Conservation (phyloP, 2,113 vertebrate species). For the Progne subis region DNA sequence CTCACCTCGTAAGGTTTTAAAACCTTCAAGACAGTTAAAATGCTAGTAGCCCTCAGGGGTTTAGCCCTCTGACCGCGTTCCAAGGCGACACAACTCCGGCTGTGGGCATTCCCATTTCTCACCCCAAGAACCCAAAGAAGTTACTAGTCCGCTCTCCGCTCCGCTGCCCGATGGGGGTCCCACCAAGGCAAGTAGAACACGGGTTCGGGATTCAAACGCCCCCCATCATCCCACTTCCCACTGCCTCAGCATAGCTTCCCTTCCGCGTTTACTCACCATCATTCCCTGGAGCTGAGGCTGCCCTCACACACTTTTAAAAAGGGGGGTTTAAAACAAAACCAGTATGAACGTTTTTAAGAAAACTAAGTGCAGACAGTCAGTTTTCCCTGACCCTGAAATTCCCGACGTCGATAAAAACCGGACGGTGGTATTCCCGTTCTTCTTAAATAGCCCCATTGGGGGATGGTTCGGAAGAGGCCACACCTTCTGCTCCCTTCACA, state of each 20-base stretch:
- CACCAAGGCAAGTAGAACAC: too few species aligned
- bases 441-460: not conserved
- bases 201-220: accelerated
- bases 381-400: accelerated
- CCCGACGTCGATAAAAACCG: accelerated
- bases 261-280: slow-evolving; percentile 20
- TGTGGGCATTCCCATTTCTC: accelerated
- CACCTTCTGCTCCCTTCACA: not conserved
- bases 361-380: accelerated
- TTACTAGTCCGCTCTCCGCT: accelerated
- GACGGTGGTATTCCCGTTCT: accelerated
- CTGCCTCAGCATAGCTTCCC: accelerated
- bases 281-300: not conserved
- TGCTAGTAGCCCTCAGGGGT: accelerated
- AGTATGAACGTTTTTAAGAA: accelerated
- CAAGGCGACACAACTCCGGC: accelerated
- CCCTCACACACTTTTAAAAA: not conserved
- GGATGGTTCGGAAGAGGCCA: not conserved
- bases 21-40: accelerated
- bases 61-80: accelerated
- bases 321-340: not conserved
- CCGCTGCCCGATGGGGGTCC: accelerated
- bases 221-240: not conserved
- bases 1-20: not conserved
- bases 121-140: accelerated